phyloP scores from a whole-genome alignment of 2,797 vertebrate species.

The Spinus olivaceus region DNA sequence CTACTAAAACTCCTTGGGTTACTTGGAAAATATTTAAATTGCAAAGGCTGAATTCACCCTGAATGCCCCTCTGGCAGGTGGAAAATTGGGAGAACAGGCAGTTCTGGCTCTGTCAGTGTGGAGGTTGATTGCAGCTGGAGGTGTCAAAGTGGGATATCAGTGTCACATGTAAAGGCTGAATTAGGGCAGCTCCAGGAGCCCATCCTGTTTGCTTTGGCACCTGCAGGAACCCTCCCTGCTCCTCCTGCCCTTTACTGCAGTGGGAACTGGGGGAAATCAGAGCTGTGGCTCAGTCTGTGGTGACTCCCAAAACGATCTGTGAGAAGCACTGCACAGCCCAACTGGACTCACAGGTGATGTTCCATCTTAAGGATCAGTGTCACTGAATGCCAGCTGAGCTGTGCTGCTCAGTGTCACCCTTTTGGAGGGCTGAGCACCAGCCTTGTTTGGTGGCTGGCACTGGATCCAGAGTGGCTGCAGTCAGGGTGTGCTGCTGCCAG shows the following conservation, averaged over 20 bases:
- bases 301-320: background rate
- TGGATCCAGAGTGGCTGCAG: no score
- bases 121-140: accelerated
- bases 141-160: background rate
- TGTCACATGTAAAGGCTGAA: background rate
- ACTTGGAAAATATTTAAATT: background rate
- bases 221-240: background rate
- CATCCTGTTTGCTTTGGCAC: background rate
- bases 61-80: background rate
- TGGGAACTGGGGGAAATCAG: background rate
- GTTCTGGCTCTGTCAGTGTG: background rate
- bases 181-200: background rate
- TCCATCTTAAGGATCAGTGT: background rate
- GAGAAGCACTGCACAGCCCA: background rate
- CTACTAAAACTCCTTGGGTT: background rate
- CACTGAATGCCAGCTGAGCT: background rate
- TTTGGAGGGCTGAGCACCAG: background rate
- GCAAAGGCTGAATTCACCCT: background rate
- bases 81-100: accelerated
- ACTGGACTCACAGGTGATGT: background rate
- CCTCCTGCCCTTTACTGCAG: background rate
- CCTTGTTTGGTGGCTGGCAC: background rate
- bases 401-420: background rate
- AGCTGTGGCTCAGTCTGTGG: background rate
- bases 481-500: background rate